These are phyloP conservation scores for Epinotia nisella DNA, from an alignment of 2,888 invertebrate species.

Conservation along the genomic window DNA sequence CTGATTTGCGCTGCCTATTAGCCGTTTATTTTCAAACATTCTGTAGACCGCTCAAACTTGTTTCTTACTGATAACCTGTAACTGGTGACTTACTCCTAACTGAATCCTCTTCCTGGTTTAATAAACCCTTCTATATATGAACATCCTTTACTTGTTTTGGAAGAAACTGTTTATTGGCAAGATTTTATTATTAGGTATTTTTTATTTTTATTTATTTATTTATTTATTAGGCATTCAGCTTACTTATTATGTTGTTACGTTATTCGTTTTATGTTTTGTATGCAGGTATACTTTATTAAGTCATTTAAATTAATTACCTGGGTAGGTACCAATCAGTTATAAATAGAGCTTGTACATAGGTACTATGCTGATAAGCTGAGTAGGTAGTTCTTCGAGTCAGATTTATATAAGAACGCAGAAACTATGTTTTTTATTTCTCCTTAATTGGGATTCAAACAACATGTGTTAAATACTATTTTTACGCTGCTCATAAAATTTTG, in stretches of 20 bases:
- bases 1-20: conserved; percentile 21
- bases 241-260: neutral
- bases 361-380: neutral
- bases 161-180: neutral
- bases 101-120: conserved; percentile 14
- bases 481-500: neutral
- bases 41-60: conserved; percentile 29
- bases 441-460: neutral
- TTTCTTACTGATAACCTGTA: conserved; percentile 29
- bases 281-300: neutral
- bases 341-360: neutral
- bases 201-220: too few relatives aligned
- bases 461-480: neutral
- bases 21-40: conserved; percentile 36
- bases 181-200: too few relatives aligned
- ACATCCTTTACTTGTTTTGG: neutral
- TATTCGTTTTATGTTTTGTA: neutral
- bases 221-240: too few relatives aligned
- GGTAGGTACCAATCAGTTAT: neutral
- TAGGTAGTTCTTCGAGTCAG: neutral
- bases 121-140: conserved; percentile 4
- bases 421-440: neutral
- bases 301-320: neutral
- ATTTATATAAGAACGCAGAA: neutral
- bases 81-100: conserved; percentile 17